A percentile compares a stretch with the other conserved stretches of the same genome.
Conservation (phyloP, 2,888 invertebrate genomes). For the Anaspis maculata region DNA sequence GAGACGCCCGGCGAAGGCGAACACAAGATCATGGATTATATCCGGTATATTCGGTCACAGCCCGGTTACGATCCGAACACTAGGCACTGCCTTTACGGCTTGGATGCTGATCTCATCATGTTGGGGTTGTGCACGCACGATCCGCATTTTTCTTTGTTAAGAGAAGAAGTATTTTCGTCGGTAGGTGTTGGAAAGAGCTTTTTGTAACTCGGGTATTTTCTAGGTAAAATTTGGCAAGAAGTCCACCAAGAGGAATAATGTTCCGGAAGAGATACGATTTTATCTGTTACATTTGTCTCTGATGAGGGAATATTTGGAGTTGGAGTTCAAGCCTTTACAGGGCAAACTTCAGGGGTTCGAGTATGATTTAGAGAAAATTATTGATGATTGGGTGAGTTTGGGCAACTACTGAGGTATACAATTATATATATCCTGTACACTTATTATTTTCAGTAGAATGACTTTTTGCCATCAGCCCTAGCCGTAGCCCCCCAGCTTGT, state of each 20-base stretch:
- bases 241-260: constrained; percentile 54
- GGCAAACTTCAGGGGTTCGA: constrained; percentile 55
- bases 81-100: constrained; percentile 91
- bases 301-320: constrained; percentile 84
- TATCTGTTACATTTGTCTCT: constrained; percentile 87
- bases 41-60: constrained; percentile 77
- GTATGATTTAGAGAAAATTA: constrained; percentile 82
- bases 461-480: no score
- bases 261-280: constrained; percentile 87
- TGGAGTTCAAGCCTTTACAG: constrained; percentile 75
- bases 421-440: no score
- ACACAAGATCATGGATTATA: constrained; percentile 99
- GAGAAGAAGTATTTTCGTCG: constrained; percentile 69
- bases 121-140: constrained; percentile 93
- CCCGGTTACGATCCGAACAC: constrained; percentile 84
- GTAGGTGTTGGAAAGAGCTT: no score
- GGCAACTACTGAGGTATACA: no score
- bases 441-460: no score
- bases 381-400: constrained; percentile 97
- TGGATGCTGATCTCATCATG: constrained; percentile 98
- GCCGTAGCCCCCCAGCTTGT: no score
- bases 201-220: no score
- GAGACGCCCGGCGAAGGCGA: constrained; percentile 98
- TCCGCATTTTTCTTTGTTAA: constrained; percentile 84
- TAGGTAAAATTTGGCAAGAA: constrained; percentile 70